These are phyloP conservation scores for Drosophila colorata DNA, from an alignment of 2,888 invertebrate genomes.

Conservation along the genomic window DNA sequence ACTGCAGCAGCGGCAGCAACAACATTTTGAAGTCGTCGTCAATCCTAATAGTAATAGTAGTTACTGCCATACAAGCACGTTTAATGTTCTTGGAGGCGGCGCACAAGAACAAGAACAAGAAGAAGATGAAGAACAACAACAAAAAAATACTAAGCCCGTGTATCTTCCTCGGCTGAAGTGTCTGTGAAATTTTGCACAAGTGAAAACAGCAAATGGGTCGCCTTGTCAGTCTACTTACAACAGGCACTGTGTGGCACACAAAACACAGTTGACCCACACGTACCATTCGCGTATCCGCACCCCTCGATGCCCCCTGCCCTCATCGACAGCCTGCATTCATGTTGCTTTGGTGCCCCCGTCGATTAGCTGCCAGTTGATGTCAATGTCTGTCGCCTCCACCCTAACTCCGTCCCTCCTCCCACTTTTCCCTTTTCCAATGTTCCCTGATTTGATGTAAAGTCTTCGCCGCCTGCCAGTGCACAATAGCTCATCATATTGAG, in stretches of 20 bases:
- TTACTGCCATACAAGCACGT: constrained; percentile 77
- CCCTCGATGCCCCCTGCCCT: neutral
- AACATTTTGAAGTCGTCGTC: constrained; percentile 39
- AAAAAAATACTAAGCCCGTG: constrained; percentile 26
- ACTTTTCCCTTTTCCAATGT: constrained; percentile 3
- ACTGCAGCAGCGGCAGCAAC: constrained; percentile 24
- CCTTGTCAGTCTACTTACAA: constrained; percentile 63
- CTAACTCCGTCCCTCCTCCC: neutral
- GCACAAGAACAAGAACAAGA: constrained; percentile 33
- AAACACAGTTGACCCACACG: constrained; percentile 29
- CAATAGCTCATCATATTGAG: constrained; percentile 71
- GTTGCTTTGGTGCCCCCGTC: constrained; percentile 56
- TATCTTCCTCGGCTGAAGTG: constrained; percentile 54
- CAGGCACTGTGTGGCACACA: constrained; percentile 39
- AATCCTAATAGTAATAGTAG: constrained; percentile 69
- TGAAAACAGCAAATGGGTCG: constrained; percentile 79
- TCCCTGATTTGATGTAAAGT: constrained; percentile 35
- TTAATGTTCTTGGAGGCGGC: constrained; percentile 76
- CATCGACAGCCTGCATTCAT: constrained; percentile 16
- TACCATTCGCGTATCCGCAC: neutral
- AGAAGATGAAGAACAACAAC: neutral
- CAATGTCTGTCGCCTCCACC: constrained; percentile 54
- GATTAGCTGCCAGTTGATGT: constrained; percentile 73
- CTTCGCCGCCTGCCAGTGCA: constrained; percentile 25
- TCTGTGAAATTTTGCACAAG: constrained; percentile 76